A percentile compares a stretch with the other conserved stretches of the same genome.
Conservation (phyloP, 2,888 invertebrate genomes). For the Neocrepidodera transversa region DNA sequence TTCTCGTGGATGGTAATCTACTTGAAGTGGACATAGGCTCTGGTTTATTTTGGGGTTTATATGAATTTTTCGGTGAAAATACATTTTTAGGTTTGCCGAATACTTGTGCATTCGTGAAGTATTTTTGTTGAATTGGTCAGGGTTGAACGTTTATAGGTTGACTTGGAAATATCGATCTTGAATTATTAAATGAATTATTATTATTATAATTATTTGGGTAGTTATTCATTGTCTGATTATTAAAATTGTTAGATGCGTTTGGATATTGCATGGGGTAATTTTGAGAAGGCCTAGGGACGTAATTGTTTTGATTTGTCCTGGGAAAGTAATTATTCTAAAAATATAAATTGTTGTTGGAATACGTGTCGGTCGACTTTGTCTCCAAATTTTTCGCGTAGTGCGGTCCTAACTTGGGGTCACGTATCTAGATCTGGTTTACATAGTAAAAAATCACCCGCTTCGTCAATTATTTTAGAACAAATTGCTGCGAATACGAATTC, state of each 20-base stretch:
- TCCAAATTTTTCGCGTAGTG: background rate
- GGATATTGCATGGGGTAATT: background rate
- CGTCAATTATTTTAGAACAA: background rate
- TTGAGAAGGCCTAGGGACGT: background rate
- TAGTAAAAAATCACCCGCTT: background rate
- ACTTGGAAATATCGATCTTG: slow-evolving; percentile 12
- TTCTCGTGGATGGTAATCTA: background rate
- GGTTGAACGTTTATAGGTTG: slow-evolving; percentile 34
- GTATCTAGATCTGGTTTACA: too few relatives aligned
- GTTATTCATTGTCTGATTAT: background rate
- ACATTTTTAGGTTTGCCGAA: slow-evolving; percentile 29
- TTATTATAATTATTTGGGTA: background rate
- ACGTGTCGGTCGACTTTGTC: background rate
- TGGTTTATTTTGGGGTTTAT: slow-evolving; percentile 19
- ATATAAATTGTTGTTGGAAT: background rate
- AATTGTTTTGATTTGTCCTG: background rate
- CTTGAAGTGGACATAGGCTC: slow-evolving; percentile 16
- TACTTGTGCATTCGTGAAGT: slow-evolving; percentile 22
- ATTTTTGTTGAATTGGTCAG: slow-evolving; percentile 16
- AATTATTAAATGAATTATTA: too few relatives aligned
- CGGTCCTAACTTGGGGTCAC: background rate
- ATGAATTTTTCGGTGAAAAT: slow-evolving; percentile 27
- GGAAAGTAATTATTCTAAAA: background rate
- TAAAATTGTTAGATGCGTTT: background rate
- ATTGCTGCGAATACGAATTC: background rate